Evolutionary conservation across 2,113 vertebrate species (phyloP).

Genomic region (Pseudorasbora parva): DNA sequence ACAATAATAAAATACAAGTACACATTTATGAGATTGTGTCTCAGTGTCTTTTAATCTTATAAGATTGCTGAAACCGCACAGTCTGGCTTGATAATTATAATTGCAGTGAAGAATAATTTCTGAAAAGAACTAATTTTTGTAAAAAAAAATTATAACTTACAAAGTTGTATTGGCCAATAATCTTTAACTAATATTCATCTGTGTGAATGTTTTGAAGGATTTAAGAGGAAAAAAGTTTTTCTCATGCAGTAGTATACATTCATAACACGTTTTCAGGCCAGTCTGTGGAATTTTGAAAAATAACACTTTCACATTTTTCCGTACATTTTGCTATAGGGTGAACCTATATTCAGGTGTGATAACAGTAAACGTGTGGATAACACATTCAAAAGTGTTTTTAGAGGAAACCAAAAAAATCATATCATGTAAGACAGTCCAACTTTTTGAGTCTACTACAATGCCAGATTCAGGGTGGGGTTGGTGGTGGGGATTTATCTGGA

Average conservation of each 20-base stretch:
- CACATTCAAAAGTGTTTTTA: conserved; percentile 13
- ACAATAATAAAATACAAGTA: too few relatives aligned
- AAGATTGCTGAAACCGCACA: too few relatives aligned
- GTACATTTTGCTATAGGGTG: background rate
- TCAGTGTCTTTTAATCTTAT: too few relatives aligned
- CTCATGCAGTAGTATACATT: background rate
- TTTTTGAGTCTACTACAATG: background rate
- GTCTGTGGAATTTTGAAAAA: background rate
- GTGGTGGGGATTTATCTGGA: too few relatives aligned
- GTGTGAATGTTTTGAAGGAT: background rate
- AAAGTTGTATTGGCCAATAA: background rate
- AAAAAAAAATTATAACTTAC: background rate
- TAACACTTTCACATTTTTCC: background rate
- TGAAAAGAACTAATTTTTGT: background rate
- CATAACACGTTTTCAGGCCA: background rate
- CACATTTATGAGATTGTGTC: too few relatives aligned
- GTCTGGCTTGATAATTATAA: background rate
- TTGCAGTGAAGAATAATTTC: too few relatives aligned
- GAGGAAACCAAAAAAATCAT: background rate
- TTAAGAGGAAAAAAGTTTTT: background rate
- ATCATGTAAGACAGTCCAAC: background rate
- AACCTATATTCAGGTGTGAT: conserved; percentile 34
- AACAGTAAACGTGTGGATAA: conserved; percentile 22
- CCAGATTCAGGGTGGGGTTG: too few relatives aligned
- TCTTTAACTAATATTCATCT: background rate